Evolutionary conservation across 2,113 vertebrate species (phyloP).

Genomic region (Proteles cristata): DNA sequence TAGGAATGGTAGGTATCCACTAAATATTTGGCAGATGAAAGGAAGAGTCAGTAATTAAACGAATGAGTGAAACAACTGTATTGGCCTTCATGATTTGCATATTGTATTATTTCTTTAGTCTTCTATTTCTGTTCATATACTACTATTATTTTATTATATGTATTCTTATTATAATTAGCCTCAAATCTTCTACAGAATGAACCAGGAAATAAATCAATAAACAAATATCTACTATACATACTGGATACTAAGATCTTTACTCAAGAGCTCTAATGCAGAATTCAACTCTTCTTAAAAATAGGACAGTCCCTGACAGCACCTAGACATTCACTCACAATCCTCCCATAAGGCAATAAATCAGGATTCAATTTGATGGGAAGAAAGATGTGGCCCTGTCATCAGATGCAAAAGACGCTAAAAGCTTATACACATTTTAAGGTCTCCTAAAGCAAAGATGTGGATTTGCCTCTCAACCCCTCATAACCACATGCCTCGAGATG

Average conservation of each 20-base stretch:
- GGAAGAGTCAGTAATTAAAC: not conserved
- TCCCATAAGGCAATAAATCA: not conserved
- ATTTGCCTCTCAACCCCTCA: not conserved
- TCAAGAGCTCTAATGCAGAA: not conserved
- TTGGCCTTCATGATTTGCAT: not conserved
- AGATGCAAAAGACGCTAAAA: not conserved
- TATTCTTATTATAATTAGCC: slow-evolving; percentile 21
- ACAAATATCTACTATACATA: not conserved
- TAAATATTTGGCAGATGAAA: not conserved
- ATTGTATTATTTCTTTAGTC: not conserved
- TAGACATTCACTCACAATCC: not conserved
- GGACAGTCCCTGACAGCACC: not conserved
- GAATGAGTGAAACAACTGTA: not conserved
- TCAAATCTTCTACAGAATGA: slow-evolving; percentile 19
- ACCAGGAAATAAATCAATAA: not conserved
- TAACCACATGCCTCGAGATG: not conserved
- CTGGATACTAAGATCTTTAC: not conserved
- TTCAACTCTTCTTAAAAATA: not conserved
- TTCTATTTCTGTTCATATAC: not conserved
- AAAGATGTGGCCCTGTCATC: not conserved
- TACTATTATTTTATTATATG: not conserved
- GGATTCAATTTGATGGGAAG: not conserved
- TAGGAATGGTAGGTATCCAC: not conserved
- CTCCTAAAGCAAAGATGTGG: not conserved
- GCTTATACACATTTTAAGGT: not conserved